Evolutionary conservation across 2,888 invertebrate species (phyloP).

Genomic region (Leucophenga maculata): DNA sequence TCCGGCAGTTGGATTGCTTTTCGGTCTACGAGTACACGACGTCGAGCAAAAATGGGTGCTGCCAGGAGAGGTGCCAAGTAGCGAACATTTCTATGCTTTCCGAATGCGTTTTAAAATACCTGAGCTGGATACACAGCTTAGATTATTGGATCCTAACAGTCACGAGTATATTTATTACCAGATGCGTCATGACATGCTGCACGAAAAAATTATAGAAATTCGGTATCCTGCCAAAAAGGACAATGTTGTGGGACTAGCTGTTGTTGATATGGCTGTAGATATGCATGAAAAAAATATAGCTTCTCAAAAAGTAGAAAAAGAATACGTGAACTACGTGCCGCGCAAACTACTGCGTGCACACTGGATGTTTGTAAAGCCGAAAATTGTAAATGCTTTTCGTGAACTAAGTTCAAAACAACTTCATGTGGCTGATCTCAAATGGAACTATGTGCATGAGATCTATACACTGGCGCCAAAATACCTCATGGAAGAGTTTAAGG

Average conservation of each 20-base stretch:
- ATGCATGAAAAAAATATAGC: conserved; percentile 82
- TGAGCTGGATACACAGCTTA: conserved; percentile 61
- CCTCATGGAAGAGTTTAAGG: conserved; percentile 77
- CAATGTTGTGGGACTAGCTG: conserved; percentile 87
- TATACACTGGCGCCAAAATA: conserved; percentile 88
- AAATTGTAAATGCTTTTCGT: conserved; percentile 79
- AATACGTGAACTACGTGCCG: conserved; percentile 88
- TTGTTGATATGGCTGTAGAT: conserved; percentile 89
- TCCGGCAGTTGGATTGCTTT: conserved; percentile 84
- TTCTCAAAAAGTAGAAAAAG: conserved; percentile 80
- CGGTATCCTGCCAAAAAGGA: conserved; percentile 84
- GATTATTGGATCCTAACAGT: conserved; percentile 79
- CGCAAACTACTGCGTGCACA: conserved; percentile 84
- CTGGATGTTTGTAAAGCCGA: conserved; percentile 82
- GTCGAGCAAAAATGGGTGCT: conserved; percentile 77
- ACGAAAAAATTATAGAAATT: conserved; percentile 85
- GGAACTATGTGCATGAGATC: conserved; percentile 85
- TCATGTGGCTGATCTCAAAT: conserved; percentile 78
- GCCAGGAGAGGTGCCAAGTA: conserved; percentile 76
- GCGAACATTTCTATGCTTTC: conserved; percentile 78
- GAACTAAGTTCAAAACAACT: conserved; percentile 76
- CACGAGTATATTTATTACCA: conserved; percentile 91
- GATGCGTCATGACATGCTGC: conserved; percentile 85
- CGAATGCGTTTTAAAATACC: conserved; percentile 85
- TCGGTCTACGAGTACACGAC: conserved; percentile 79